Evolutionary conservation across 2,888 invertebrate genomes (phyloP).

Genomic region (Ophion slaviceki): DNA sequence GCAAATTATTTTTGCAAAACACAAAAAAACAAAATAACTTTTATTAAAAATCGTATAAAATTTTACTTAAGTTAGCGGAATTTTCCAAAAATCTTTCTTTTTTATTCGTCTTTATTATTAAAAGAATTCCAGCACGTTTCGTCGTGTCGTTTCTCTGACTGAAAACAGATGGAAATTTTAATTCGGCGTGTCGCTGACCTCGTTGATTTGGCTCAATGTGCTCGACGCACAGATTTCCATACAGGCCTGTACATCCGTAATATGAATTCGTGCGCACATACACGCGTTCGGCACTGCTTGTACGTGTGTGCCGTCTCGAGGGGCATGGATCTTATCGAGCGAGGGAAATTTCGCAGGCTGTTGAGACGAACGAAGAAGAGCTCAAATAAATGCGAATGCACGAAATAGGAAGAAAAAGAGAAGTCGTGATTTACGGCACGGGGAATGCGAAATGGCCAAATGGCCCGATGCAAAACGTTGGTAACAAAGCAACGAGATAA

Average conservation of each 20-base stretch:
- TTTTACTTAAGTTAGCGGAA: neutral
- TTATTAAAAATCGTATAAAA: neutral
- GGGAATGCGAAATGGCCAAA: neutral
- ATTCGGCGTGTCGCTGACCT: too few relatives aligned
- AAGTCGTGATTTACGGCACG: neutral
- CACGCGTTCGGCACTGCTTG: neutral
- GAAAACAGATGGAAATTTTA: too few relatives aligned
- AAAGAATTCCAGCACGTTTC: too few relatives aligned
- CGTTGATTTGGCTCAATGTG: neutral
- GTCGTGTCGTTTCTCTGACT: too few relatives aligned
- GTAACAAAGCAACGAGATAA: neutral
- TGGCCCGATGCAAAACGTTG: neutral
- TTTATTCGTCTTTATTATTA: neutral
- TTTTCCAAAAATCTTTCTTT: neutral
- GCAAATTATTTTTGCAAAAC: too few relatives aligned
- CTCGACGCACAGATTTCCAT: neutral
- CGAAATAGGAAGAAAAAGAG: conserved; percentile 1
- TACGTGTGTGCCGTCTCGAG: neutral
- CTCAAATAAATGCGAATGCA: conserved; percentile 24
- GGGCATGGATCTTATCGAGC: neutral
- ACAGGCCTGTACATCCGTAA: neutral
- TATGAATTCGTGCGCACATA: too few relatives aligned
- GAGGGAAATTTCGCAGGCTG: neutral
- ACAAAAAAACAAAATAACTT: neutral
- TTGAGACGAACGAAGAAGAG: neutral